Percentiles rank a stretch among this genome's conserved stretches.
Conservation (phyloP, 2,888 invertebrate genomes). For the Phrixothrix hirtus region DNA sequence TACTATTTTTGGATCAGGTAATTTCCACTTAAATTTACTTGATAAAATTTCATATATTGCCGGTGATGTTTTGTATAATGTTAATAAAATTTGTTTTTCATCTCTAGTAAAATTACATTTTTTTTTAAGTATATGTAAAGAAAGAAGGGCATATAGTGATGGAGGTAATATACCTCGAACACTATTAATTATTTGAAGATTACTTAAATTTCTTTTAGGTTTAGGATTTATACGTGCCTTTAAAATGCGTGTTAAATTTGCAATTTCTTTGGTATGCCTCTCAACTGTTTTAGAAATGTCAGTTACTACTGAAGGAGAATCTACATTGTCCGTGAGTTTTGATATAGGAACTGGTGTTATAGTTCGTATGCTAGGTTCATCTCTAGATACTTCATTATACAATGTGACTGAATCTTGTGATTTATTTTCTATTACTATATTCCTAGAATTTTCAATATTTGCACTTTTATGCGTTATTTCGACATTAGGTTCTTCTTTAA, state of each 20-base stretch:
- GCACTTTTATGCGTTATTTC: neutral
- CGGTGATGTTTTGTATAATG: slow-evolving; percentile 47
- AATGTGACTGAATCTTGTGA: neutral
- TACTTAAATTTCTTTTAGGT: slow-evolving; percentile 16
- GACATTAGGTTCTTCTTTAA: neutral
- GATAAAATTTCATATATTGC: slow-evolving; percentile 46
- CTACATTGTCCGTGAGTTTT: neutral
- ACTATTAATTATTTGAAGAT: slow-evolving; percentile 38
- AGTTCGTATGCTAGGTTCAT: neutral
- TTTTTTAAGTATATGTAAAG: slow-evolving; percentile 43
- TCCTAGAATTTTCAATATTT: too few species aligned
- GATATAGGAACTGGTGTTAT: neutral
- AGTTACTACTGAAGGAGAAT: neutral
- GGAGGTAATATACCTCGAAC: slow-evolving; percentile 45
- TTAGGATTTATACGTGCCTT: slow-evolving; percentile 34
- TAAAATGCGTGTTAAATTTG: slow-evolving; percentile 46
- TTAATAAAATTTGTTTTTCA: slow-evolving; percentile 48
- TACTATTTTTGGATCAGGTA: slow-evolving; percentile 41
- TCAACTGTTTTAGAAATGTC: slow-evolving; percentile 28
- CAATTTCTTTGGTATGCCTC: slow-evolving; percentile 49
- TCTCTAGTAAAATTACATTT: slow-evolving; percentile 42
- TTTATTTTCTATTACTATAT: too few species aligned
- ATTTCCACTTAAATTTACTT: slow-evolving; percentile 49
- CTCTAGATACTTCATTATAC: neutral
- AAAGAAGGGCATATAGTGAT: slow-evolving; percentile 45